These are phyloP conservation scores for Echinometra lucunter DNA, from an alignment of 53 echinoderm and acorn worm species.

Conservation along the genomic window DNA sequence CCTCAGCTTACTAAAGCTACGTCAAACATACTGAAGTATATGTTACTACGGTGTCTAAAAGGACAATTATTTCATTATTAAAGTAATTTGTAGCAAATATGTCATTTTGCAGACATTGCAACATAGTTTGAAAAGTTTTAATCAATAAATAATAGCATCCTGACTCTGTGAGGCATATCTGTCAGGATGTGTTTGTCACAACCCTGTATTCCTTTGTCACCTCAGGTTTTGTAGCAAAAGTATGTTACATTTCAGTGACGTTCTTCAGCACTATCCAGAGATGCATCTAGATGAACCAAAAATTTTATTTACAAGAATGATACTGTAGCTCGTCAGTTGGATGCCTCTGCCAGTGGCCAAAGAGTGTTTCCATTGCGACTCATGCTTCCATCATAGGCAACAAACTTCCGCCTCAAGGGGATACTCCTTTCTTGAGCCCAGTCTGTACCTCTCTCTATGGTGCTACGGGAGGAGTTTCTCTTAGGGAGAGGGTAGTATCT, in stretches of 20 bases:
- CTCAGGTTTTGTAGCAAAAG: background rate
- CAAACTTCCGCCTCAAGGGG: background rate
- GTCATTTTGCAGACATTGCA: no score
- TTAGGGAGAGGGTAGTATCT: background rate
- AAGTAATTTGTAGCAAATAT: background rate
- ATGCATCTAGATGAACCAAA: background rate
- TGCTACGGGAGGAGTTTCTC: background rate
- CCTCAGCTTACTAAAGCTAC: background rate
- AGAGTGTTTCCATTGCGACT: constrained; percentile 7
- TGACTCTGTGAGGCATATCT: background rate
- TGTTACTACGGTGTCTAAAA: background rate
- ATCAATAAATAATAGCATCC: background rate
- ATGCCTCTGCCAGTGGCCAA: constrained; percentile 37
- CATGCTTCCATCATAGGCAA: background rate
- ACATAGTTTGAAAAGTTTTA: no score
- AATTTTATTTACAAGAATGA: background rate
- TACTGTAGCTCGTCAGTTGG: background rate
- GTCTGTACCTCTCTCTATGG: background rate
- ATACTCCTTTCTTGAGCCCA: background rate
- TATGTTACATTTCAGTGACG: background rate
- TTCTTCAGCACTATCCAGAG: background rate
- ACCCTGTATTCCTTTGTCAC: background rate
- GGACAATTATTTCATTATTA: background rate
- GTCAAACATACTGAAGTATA: background rate
- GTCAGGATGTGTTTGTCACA: background rate